phyloP scores from a whole-genome alignment of 2,113 vertebrate species.

The Campylorhamphus procurvoides region DNA sequence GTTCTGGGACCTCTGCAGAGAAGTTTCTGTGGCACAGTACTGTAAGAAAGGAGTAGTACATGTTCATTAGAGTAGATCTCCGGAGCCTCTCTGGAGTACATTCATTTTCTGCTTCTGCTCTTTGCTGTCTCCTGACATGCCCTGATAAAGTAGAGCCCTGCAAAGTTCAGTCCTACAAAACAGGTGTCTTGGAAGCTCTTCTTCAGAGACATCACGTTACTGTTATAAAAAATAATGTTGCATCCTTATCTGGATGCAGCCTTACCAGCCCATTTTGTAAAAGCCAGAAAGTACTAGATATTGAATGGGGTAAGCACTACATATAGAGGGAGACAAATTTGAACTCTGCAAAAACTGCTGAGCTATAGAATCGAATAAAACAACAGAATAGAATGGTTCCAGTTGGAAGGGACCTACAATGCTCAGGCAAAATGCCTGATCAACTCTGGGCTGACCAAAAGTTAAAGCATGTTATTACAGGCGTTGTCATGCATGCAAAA shows the following conservation, averaged over 20 bases:
- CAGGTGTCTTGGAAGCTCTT: background rate
- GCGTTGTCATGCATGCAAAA: background rate
- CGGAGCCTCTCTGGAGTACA: background rate
- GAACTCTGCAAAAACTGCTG: background rate
- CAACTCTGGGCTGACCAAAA: background rate
- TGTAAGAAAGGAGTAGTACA: background rate
- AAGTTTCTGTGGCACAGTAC: background rate
- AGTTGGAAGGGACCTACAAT: background rate
- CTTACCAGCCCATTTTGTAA: background rate
- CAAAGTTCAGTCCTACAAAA: background rate
- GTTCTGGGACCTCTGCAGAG: background rate
- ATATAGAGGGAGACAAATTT: background rate
- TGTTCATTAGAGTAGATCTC: background rate
- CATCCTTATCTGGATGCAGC: background rate
- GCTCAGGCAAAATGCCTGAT: background rate
- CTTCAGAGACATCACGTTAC: background rate
- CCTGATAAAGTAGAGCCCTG: background rate
- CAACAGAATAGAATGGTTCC: background rate
- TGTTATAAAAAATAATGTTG: background rate
- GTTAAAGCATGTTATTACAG: background rate
- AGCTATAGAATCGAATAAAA: background rate
- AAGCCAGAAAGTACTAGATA: background rate
- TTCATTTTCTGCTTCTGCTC: background rate
- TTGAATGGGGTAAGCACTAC: background rate
- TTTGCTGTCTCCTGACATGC: background rate